phyloP scores from a whole-genome alignment of 2,888 invertebrate species.

The Drosophila putrida region DNA sequence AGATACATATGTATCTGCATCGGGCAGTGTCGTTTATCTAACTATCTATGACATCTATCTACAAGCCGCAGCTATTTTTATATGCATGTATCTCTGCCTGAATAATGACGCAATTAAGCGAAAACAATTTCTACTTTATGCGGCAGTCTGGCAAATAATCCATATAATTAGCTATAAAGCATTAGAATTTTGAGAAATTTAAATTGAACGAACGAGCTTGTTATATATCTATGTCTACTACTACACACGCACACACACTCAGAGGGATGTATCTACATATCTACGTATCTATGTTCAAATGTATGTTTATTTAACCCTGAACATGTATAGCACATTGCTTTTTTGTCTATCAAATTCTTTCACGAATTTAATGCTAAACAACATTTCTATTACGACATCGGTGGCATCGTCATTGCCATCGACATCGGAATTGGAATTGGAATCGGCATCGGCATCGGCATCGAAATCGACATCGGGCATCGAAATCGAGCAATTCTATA shows the following conservation, averaged over 20 bases:
- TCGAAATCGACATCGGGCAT: slow-evolving; percentile 13
- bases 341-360: slow-evolving; percentile 56
- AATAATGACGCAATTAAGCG: slow-evolving; percentile 72
- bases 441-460: slow-evolving; percentile 30
- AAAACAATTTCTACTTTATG: slow-evolving; percentile 49
- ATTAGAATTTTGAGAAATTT: slow-evolving; percentile 36
- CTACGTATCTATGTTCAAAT: slow-evolving; percentile 11
- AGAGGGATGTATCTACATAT: slow-evolving; percentile 7
- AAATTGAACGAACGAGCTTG: slow-evolving; percentile 34
- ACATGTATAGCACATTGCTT: slow-evolving; percentile 51
- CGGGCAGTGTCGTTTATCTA: slow-evolving; percentile 55
- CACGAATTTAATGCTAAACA: slow-evolving; percentile 68
- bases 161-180: slow-evolving; percentile 57
- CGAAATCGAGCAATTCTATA: slow-evolving; percentile 51
- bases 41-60: slow-evolving; percentile 69
- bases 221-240: slow-evolving; percentile 2
- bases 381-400: slow-evolving; percentile 71
- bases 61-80: slow-evolving; percentile 24
- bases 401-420: slow-evolving; percentile 31
- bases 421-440: slow-evolving; percentile 25
- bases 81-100: slow-evolving; percentile 24
- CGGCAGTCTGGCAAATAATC: slow-evolving; percentile 57
- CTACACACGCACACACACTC: not conserved
- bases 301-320: slow-evolving; percentile 70
- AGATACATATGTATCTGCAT: slow-evolving; percentile 29